A percentile compares a stretch with the other conserved stretches of the same genome.
These are phyloP conservation scores for Botia kubotai DNA, from an alignment of 2,797 vertebrate genomes.

Conservation along the genomic window DNA sequence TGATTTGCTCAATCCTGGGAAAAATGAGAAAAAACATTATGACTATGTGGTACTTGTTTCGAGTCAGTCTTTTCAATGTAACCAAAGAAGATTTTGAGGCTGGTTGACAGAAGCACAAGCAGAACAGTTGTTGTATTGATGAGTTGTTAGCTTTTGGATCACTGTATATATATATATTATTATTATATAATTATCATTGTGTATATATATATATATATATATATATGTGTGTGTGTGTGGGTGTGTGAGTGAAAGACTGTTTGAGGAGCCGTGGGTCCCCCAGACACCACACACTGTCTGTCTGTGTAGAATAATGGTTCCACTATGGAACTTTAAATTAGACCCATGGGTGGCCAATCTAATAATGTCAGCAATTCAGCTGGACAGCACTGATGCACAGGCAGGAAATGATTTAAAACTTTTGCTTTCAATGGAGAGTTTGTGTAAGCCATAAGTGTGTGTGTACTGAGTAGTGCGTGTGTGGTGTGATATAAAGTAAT, in stretches of 20 bases:
- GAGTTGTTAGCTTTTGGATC: constrained; percentile 1
- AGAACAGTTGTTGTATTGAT: constrained; percentile 10
- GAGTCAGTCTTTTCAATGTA: background rate
- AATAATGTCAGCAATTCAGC: constrained; percentile 57
- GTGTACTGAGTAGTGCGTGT: constrained; percentile 46
- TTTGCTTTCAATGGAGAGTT: constrained; percentile 45
- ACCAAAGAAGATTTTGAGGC: background rate
- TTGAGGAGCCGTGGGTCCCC: constrained; percentile 26
- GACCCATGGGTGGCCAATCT: constrained; percentile 59
- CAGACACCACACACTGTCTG: constrained; percentile 2
- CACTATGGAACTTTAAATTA: constrained; percentile 56
- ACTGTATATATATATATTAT: no score
- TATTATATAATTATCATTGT: no score
- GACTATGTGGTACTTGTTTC: background rate
- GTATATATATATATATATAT: no score
- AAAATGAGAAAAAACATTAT: background rate
- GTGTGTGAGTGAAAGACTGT: constrained; percentile 25
- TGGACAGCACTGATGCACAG: constrained; percentile 45
- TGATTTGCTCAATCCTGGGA: background rate
- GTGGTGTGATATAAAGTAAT: constrained; percentile 19
- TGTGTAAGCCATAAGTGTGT: constrained; percentile 24
- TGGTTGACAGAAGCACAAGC: background rate
- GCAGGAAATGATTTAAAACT: constrained; percentile 54
- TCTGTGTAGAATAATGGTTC: constrained; percentile 52
- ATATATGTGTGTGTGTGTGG: constrained; percentile 13